A percentile compares a stretch with the other conserved stretches of the same genome.
These are phyloP conservation scores for Diprion similis DNA, from an alignment of 1,140 invertebrate species.

Conservation along the genomic window DNA sequence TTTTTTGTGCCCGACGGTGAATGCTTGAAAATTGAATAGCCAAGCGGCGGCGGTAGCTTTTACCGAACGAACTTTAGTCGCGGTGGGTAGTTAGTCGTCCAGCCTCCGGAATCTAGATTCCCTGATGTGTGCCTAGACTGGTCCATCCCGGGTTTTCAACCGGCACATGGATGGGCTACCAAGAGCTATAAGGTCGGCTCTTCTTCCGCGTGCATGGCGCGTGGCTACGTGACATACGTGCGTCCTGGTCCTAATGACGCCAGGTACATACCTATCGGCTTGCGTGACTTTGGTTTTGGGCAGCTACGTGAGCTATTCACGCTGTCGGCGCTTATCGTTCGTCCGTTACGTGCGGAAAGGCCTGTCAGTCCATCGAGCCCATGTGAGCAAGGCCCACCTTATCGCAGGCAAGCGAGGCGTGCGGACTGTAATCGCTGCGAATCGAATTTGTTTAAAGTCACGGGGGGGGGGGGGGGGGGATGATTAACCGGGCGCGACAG, in stretches of 20 bases:
- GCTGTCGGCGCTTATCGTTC: not conserved
- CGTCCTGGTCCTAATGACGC: not conserved
- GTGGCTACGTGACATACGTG: not conserved
- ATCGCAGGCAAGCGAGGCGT: too few relatives aligned
- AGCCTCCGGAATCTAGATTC: not conserved
- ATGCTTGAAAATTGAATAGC: not conserved
- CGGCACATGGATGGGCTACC: not conserved
- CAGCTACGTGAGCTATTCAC: not conserved
- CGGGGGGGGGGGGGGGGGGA: too few relatives aligned
- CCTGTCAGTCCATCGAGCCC: not conserved
- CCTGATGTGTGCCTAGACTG: not conserved
- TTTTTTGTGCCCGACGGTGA: not conserved
- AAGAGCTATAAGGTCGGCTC: not conserved
- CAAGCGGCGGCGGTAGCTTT: not conserved
- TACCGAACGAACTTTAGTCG: not conserved
- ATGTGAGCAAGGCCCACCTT: not conserved
- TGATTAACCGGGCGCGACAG: not conserved
- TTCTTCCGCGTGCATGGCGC: slow-evolving; percentile 1
- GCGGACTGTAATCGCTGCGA: too few relatives aligned
- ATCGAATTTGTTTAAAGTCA: not conserved
- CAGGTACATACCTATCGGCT: not conserved
- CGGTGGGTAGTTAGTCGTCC: not conserved
- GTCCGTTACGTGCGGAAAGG: not conserved
- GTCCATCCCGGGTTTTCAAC: not conserved
- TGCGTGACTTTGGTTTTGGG: slow-evolving; percentile 7